Evolutionary conservation across 2,888 invertebrate species (phyloP).

Genomic region (Mythimna impura): DNA sequence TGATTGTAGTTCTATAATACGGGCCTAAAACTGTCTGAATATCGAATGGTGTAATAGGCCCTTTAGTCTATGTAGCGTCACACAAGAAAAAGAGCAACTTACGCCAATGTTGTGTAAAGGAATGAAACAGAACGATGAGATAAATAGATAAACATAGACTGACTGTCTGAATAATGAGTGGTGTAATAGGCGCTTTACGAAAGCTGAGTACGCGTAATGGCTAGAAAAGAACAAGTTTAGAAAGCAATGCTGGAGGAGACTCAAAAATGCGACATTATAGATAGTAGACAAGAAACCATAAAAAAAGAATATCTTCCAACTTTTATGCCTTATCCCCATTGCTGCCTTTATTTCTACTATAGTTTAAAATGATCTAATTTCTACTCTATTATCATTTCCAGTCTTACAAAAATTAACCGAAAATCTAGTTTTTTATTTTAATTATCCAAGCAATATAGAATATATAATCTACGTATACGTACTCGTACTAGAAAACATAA

Average conservation of each 20-base stretch:
- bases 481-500: not conserved
- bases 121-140: no score
- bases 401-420: not conserved
- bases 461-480: not conserved
- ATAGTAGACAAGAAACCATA: not conserved
- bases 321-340: not conserved
- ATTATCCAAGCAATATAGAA: not conserved
- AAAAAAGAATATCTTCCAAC: not conserved
- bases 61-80: no score
- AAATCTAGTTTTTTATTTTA: not conserved
- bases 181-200: not conserved
- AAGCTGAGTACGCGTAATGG: not conserved
- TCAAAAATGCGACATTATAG: not conserved
- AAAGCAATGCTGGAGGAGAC: no score
- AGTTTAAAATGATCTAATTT: not conserved
- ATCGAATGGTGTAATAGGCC: no score
- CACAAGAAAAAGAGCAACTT: no score
- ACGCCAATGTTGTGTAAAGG: no score
- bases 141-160: no score
- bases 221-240: not conserved
- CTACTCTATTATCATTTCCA: constrained; percentile 2
- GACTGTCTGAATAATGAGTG: no score
- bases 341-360: not conserved
- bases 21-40: no score
- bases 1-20: no score